Conservation (phyloP, 2,113 vertebrate genomes). For the Carassius auratus region DNA sequence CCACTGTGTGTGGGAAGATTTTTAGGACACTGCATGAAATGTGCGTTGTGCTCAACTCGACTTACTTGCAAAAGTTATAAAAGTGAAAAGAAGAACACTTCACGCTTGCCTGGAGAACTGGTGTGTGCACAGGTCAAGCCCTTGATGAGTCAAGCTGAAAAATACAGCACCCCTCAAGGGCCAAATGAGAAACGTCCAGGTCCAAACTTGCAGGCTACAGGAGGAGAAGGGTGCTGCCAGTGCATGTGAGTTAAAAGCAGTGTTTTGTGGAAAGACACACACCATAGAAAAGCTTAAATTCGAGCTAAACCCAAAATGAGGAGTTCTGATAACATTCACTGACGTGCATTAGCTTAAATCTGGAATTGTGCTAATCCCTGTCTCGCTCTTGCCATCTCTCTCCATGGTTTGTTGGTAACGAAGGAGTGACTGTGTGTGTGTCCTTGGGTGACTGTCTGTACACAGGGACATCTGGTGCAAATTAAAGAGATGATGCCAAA, state of each 20-base stretch:
- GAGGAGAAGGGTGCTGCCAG: background rate
- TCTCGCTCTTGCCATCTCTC: conserved; percentile 59
- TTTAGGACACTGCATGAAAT: conserved; percentile 10
- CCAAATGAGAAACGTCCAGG: conserved; percentile 1
- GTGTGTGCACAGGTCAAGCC: conserved; percentile 5
- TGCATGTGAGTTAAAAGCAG: background rate
- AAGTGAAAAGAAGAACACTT: conserved; percentile 1
- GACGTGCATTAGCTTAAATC: conserved; percentile 72
- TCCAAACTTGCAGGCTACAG: background rate
- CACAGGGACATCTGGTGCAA: conserved; percentile 71
- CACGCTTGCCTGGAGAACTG: background rate
- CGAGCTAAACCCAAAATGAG: conserved; percentile 50
- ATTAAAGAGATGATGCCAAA: conserved; percentile 61
- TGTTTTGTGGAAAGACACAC: conserved; percentile 1
- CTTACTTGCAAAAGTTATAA: background rate
- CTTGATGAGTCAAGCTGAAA: conserved; percentile 28
- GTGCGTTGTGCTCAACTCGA: background rate
- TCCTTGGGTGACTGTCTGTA: conserved; percentile 58
- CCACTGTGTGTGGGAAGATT: background rate
- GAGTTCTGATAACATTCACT: conserved; percentile 65
- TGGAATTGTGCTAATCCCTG: conserved; percentile 70
- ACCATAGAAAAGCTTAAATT: conserved; percentile 47
- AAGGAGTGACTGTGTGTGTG: conserved; percentile 41
- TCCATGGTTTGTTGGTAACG: conserved; percentile 68
- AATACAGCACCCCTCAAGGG: background rate